Percentiles rank a stretch among this genome's conserved stretches.
Evolutionary conservation across 1,140 invertebrate species (phyloP).

Genomic region (Drosophila suzukii): DNA sequence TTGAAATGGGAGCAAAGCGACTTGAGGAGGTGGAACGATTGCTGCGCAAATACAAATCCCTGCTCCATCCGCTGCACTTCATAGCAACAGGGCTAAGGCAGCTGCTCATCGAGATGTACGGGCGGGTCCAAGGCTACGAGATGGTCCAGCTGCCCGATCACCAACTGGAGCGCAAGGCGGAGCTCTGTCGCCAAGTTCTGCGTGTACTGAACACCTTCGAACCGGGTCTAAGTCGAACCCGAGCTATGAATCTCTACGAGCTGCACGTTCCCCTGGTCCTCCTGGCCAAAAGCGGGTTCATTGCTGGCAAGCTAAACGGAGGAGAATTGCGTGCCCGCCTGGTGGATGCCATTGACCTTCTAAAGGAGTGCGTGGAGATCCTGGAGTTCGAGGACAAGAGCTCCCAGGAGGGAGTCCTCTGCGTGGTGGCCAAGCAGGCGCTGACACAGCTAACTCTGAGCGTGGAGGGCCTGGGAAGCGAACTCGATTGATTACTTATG

Average conservation of each 20-base stretch:
- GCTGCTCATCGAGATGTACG: slow-evolving; percentile 90
- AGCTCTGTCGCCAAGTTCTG: slow-evolving; percentile 89
- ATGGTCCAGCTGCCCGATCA: slow-evolving; percentile 90
- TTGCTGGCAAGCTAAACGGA: slow-evolving; percentile 86
- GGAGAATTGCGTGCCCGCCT: slow-evolving; percentile 87
- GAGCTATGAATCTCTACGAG: slow-evolving; percentile 92
- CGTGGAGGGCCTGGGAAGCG: slow-evolving; percentile 85
- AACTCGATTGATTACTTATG: slow-evolving; percentile 55
- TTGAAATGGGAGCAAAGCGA: slow-evolving; percentile 83
- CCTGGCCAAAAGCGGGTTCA: slow-evolving; percentile 88
- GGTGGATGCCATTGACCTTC: slow-evolving; percentile 86
- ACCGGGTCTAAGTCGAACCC: slow-evolving; percentile 90
- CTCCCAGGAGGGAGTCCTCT: slow-evolving; percentile 90
- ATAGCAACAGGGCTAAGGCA: slow-evolving; percentile 88
- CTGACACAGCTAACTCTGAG: slow-evolving; percentile 87
- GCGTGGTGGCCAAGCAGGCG: slow-evolving; percentile 87
- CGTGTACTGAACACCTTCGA: slow-evolving; percentile 89
- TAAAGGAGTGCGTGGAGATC: slow-evolving; percentile 87
- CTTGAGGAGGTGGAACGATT: slow-evolving; percentile 85
- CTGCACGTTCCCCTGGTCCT: slow-evolving; percentile 90
- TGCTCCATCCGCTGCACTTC: slow-evolving; percentile 90
- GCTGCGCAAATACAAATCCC: slow-evolving; percentile 87
- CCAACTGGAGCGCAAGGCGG: slow-evolving; percentile 90
- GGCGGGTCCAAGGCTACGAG: slow-evolving; percentile 89
- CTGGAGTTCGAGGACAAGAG: slow-evolving; percentile 88